Conservation (phyloP, 2,113 vertebrate genomes). For the Poecile atricapillus region DNA sequence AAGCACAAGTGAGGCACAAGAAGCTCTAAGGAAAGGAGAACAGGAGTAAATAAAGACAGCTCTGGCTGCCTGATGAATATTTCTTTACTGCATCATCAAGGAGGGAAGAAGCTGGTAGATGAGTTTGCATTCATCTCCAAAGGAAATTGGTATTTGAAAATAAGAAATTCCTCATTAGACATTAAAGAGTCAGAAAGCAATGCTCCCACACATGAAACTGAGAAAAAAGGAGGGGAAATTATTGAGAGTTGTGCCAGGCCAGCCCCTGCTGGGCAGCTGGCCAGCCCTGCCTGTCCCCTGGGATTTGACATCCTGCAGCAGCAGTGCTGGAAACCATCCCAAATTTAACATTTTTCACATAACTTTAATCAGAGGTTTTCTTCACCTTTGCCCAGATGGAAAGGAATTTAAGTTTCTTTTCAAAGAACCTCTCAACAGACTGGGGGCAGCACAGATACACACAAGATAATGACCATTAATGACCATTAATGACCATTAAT, state of each 20-base stretch:
- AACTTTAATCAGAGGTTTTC: neutral
- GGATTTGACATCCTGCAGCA: neutral
- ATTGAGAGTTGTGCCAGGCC: neutral
- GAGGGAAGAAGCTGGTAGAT: neutral
- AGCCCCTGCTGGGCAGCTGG: neutral
- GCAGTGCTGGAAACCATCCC: rapidly evolving
- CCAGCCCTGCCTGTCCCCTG: neutral
- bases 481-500: neutral
- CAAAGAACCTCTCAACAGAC: neutral
- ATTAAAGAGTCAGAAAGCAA: neutral
- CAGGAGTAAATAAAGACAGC: neutral
- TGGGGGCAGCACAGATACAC: rapidly evolving
- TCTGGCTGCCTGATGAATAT: neutral
- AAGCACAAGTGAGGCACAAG: neutral
- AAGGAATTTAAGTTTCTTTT: too few relatives aligned
- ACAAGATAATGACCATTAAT: neutral
- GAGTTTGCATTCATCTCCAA: neutral
- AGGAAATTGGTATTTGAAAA: neutral
- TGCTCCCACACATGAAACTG: neutral
- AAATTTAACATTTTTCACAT: rapidly evolving
- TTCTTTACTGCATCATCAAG: neutral
- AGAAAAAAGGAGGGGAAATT: neutral
- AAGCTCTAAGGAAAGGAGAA: neutral
- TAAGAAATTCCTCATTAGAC: neutral
- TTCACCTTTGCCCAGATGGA: neutral